Percentiles rank a stretch among this genome's conserved stretches.
Evolutionary conservation across 2,797 vertebrate species (phyloP).

Genomic region (Ibycter americanus): DNA sequence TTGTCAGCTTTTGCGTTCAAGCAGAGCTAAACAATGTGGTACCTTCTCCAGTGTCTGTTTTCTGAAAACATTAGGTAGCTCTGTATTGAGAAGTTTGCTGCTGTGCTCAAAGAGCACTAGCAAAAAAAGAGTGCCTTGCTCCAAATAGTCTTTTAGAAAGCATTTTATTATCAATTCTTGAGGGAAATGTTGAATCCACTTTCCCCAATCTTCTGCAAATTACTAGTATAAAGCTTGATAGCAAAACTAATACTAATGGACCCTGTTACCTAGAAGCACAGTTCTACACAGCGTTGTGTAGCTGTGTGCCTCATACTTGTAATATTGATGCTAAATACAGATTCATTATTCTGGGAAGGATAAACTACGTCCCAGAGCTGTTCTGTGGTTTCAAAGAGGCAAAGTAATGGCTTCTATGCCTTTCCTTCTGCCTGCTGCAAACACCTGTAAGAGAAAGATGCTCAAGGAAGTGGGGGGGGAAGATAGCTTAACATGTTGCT

Average conservation of each 20-base stretch:
- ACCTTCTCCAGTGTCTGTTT: not conserved
- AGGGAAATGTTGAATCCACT: not conserved
- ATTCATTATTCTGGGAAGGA: not conserved
- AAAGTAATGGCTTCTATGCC: not conserved
- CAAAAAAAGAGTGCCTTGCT: not conserved
- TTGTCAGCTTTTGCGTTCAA: slow-evolving; percentile 91
- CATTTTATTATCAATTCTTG: not conserved
- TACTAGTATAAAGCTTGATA: not conserved
- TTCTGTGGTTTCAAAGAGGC: not conserved
- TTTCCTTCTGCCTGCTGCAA: not conserved
- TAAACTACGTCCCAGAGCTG: fast-evolving
- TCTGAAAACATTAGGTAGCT: not conserved
- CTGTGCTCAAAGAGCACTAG: not conserved
- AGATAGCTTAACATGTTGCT: not conserved
- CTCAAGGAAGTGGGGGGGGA: not conserved
- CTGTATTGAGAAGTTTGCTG: not conserved
- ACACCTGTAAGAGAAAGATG: not conserved
- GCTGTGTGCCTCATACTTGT: not conserved
- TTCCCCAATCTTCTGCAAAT: not conserved
- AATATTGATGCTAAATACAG: not conserved
- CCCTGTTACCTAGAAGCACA: not conserved
- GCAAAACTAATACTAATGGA: not conserved
- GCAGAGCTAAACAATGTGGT: slow-evolving; percentile 63
- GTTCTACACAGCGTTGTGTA: not conserved
- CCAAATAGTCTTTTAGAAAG: not conserved